Evolutionary conservation across 2,797 vertebrate genomes (phyloP).

Genomic region (Anguilla megastoma): DNA sequence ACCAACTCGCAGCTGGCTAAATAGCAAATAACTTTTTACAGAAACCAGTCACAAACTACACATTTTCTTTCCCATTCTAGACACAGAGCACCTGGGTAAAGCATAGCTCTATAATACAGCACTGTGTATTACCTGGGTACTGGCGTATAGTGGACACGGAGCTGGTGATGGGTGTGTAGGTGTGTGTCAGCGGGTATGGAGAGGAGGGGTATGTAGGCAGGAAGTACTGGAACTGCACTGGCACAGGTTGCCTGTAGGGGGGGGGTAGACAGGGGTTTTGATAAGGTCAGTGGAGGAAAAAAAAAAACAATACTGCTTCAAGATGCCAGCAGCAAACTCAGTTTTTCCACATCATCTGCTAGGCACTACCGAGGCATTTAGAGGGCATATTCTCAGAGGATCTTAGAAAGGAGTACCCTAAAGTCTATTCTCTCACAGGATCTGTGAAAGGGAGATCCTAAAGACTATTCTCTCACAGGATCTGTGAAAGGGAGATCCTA

Average conservation of each 20-base stretch:
- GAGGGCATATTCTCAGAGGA: background rate
- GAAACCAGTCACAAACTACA: background rate
- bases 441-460: background rate
- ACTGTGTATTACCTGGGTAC: constrained; percentile 83
- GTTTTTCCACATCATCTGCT: background rate
- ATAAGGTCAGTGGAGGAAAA: background rate
- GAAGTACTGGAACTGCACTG: constrained; percentile 97
- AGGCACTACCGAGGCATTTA: no score
- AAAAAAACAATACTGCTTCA: background rate
- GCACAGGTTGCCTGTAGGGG: constrained; percentile 82
- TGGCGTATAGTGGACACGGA: constrained; percentile 94
- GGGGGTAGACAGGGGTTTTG: background rate
- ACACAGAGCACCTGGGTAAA: background rate
- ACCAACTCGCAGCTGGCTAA: background rate
- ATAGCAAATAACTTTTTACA: background rate
- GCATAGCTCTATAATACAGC: background rate
- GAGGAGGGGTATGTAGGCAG: constrained; percentile 88
- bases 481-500: background rate
- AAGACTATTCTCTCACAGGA: background rate
- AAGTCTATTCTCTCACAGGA: background rate
- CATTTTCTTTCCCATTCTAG: background rate
- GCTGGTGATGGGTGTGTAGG: constrained; percentile 96
- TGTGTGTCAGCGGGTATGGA: constrained; percentile 89
- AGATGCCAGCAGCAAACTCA: background rate
- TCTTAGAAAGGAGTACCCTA: background rate